Conservation (phyloP, 2,113 vertebrate species). For the Manacus vitellinus region DNA sequence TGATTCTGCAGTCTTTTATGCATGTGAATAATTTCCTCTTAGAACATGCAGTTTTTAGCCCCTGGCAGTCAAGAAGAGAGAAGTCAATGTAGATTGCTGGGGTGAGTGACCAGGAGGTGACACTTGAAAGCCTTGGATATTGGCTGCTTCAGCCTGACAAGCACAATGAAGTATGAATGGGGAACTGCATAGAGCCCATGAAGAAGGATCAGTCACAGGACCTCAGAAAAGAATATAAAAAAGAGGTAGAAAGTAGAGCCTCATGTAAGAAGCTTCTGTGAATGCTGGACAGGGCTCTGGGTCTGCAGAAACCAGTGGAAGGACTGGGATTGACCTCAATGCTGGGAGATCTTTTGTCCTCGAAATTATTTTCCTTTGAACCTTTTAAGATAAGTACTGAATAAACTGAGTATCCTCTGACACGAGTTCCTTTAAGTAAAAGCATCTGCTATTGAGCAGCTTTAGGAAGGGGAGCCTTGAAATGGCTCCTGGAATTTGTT, state of each 20-base stretch:
- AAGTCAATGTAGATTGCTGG: slow-evolving; percentile 23
- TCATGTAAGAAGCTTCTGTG: neutral
- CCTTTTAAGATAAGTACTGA: neutral
- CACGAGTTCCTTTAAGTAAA: neutral
- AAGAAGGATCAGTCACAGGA: neutral
- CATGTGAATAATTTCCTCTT: neutral
- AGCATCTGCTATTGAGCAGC: neutral
- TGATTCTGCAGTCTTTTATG: neutral
- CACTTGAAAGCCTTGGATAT: neutral
- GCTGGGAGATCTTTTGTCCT: neutral
- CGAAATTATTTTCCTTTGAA: neutral
- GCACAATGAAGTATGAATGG: neutral
- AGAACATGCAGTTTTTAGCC: slow-evolving; percentile 32
- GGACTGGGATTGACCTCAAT: neutral
- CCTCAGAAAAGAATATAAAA: neutral
- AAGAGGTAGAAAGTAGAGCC: neutral
- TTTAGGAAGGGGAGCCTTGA: neutral
- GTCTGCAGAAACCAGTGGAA: neutral
- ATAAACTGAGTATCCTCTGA: neutral
- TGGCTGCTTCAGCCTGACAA: neutral
- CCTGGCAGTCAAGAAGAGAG: neutral
- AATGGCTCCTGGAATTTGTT: neutral
- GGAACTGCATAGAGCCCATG: neutral
- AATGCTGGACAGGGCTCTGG: neutral
- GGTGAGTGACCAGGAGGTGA: slow-evolving; percentile 47